A percentile compares a stretch with the other conserved stretches of the same genome.
These are phyloP conservation scores for Dermolepida albohirtum DNA, from an alignment of 2,888 invertebrate species.

Conservation along the genomic window DNA sequence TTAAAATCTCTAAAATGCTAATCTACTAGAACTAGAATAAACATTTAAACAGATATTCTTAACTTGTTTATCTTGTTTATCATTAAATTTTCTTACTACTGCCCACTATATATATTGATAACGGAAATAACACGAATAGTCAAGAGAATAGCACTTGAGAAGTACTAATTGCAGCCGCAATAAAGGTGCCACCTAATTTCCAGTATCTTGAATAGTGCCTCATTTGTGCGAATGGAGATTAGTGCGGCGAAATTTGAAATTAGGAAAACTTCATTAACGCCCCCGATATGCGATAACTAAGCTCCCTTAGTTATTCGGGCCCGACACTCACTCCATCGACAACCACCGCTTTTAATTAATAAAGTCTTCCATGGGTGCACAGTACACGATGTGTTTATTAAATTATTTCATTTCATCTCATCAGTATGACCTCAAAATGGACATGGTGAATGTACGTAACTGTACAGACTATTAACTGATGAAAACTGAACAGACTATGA, in stretches of 20 bases:
- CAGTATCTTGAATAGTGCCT: constrained; percentile 42
- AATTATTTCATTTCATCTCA: too few species aligned
- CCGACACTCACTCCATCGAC: neutral
- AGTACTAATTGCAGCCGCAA: constrained; percentile 31
- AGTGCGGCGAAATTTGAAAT: constrained; percentile 50
- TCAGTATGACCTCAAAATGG: too few species aligned
- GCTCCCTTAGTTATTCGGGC: constrained; percentile 48
- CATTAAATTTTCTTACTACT: too few species aligned
- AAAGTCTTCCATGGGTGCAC: constrained; percentile 9
- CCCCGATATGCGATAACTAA: constrained; percentile 56
- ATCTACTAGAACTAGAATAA: too few species aligned
- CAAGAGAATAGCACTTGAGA: neutral
- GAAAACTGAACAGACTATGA: too few species aligned
- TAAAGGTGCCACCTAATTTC: constrained; percentile 38
- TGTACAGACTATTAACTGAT: too few species aligned
- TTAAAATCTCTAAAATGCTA: too few species aligned
- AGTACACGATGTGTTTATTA: constrained; percentile 10
- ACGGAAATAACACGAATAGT: too few species aligned
- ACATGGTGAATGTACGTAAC: too few species aligned
- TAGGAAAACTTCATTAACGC: constrained; percentile 61
- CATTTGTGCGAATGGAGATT: constrained; percentile 42
- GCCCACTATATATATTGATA: too few species aligned
- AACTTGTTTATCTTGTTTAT: too few species aligned
- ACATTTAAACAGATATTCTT: too few species aligned
- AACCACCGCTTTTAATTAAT: constrained; percentile 32